These are phyloP conservation scores for Sycophaga agraensis DNA, from an alignment of 1,140 invertebrate genomes.

Conservation along the genomic window DNA sequence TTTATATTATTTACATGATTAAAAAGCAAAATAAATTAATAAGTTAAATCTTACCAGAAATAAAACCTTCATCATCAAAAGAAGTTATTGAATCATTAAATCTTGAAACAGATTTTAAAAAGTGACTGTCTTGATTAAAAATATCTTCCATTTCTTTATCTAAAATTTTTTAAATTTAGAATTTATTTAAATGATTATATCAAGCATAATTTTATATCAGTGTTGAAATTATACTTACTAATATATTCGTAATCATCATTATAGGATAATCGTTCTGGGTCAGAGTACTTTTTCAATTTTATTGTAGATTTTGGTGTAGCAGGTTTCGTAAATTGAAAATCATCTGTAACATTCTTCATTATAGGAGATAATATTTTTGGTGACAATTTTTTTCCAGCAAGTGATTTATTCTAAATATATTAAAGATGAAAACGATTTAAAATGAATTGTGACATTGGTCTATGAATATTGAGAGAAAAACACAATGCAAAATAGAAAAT, in stretches of 20 bases:
- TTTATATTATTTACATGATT: no score
- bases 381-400: slow-evolving; percentile 20
- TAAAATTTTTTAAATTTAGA: background rate
- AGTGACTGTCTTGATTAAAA: slow-evolving; percentile 9
- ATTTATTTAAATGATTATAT: background rate
- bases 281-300: slow-evolving; percentile 13
- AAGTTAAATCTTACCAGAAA: slow-evolving; percentile 34
- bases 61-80: slow-evolving; percentile 33
- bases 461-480: background rate
- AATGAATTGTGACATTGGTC: background rate
- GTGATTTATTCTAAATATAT: slow-evolving; percentile 11
- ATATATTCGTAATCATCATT: slow-evolving; percentile 33
- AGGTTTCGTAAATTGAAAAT: slow-evolving; percentile 35
- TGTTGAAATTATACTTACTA: slow-evolving; percentile 28
- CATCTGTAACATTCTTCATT: slow-evolving; percentile 13
- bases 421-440: background rate
- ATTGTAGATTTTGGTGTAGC: slow-evolving; percentile 3
- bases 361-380: slow-evolving; percentile 24
- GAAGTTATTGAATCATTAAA: slow-evolving; percentile 2
- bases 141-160: slow-evolving; percentile 1
- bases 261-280: slow-evolving; percentile 34
- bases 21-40: background rate
- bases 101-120: slow-evolving; percentile 18
- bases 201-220: background rate
- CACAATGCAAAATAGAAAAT: background rate